Base-by-base conservation (phyloP, 2,888 invertebrate genomes). In the Neuroscelio doddi region DNA sequence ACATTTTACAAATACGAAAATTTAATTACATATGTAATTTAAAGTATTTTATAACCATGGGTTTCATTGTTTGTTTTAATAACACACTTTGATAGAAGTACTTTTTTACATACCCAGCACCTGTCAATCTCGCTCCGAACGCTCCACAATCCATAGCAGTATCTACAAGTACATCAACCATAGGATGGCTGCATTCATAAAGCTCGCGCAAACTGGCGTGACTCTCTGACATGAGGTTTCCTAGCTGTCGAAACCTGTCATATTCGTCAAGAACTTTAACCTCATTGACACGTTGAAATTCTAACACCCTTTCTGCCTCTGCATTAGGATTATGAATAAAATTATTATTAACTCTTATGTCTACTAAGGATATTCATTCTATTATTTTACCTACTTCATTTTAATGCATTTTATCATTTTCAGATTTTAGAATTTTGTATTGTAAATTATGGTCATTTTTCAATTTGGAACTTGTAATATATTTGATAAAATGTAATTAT, bases 131-230 rank as follows among this genome's bases (percentile, higher is more conserved):
- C n/a, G 95, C 93, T 34, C 95, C 93, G n/a, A 92, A 86, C 1
- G 90, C 89, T 16, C 89, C 88, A 61, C 89, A 86, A 45, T 90
- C 89, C 62, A 88, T 87, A 5, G 93, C 93, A 77, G 92, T 85
- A 24, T 90, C 87, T 14, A 97, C 94, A 15, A 98, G 87, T 55
- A 87, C 86, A 83, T 99, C 97, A 70, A 98, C 87, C 76, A 92
- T 90, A 0, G 91, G 89, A 86, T 97, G 96, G 55, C 97, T 97
- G 85, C 98, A 98, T 82, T 98, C 95, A 84, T 97, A 99, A 1
- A 94, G 86, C 63, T 90, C 89, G 56, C 90, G 88, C 47, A 98
- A 89, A 79, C 97, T 98, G 29, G 87, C 86, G 80, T 99, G 98
- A 76, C 98, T 98, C 52, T 90, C 89, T 41, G 90, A 89, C 96